A percentile compares a stretch with the other conserved stretches of the same genome.
phyloP scores from a whole-genome alignment of 2,888 invertebrate species.

The Drosophila niveifrons region DNA sequence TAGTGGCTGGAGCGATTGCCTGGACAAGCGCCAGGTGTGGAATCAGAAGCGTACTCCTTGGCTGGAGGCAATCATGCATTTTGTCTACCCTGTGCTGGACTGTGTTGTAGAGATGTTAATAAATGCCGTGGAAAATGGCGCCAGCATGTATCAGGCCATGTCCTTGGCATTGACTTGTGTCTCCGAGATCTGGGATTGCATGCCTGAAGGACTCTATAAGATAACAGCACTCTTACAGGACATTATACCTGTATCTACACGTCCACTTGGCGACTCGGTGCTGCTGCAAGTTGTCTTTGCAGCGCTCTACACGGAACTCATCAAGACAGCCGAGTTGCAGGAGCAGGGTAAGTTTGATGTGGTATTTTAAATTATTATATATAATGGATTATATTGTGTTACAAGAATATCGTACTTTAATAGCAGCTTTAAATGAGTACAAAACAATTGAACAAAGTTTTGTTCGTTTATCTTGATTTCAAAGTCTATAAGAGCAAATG shows the following conservation, averaged over 20 bases:
- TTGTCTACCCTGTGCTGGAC: constrained; percentile 88
- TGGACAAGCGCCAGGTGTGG: constrained; percentile 94
- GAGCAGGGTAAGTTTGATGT: constrained; percentile 65
- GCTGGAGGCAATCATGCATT: constrained; percentile 90
- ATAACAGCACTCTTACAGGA: constrained; percentile 89
- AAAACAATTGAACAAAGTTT: no score
- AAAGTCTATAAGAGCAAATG: no score
- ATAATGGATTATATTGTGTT: no score
- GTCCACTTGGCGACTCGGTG: constrained; percentile 89
- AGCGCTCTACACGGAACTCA: constrained; percentile 89
- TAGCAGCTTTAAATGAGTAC: no score
- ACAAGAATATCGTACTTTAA: no score
- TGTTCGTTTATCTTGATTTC: no score
- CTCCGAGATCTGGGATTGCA: constrained; percentile 89
- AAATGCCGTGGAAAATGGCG: constrained; percentile 90
- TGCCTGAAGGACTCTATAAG: constrained; percentile 88
- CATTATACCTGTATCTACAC: constrained; percentile 89
- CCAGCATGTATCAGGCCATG: constrained; percentile 93
- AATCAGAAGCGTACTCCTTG: constrained; percentile 92
- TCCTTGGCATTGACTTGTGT: constrained; percentile 90
- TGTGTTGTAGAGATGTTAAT: constrained; percentile 89
- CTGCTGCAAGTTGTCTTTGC: constrained; percentile 90
- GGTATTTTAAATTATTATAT: no score
- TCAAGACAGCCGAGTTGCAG: constrained; percentile 85
- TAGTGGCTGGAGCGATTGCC: constrained; percentile 89